Conservation (phyloP, 2,113 vertebrate genomes). For the Chaenocephalus aceratus region DNA sequence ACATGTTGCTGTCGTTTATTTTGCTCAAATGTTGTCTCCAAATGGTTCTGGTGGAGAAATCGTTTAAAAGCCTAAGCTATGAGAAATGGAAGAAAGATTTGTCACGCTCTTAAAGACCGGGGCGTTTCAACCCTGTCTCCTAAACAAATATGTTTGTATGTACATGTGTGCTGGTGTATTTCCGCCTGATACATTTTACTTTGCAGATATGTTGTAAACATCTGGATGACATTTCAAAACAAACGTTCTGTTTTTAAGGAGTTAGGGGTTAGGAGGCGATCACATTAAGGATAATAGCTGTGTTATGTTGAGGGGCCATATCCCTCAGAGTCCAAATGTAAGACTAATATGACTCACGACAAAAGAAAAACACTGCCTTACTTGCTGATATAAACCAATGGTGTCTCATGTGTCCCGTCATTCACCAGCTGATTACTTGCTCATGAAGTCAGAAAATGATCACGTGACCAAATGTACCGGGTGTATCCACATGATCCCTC, state of each 20-base stretch:
- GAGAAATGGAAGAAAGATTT: constrained; percentile 35
- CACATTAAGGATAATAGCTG: not conserved
- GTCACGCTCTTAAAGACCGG: not conserved
- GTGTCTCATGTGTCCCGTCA: not conserved
- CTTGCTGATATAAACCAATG: not conserved
- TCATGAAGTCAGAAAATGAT: too few species aligned
- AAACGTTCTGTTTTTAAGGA: constrained; percentile 19
- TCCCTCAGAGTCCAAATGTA: constrained; percentile 1
- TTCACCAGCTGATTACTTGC: not conserved
- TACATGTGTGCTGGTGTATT: not conserved
- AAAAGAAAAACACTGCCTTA: constrained; percentile 9
- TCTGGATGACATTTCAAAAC: not conserved
- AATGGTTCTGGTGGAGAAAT: constrained; percentile 54
- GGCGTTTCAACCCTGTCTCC: constrained; percentile 19
- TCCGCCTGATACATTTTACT: not conserved
- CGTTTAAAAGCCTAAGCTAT: constrained; percentile 18
- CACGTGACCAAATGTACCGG: constrained; percentile 24
- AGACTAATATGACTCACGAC: not conserved
- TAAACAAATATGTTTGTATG: constrained; percentile 5
- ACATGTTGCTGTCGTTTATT: constrained; percentile 70
- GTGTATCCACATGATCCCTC: not conserved
- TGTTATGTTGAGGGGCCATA: not conserved
- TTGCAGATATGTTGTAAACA: not conserved
- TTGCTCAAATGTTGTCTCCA: constrained; percentile 46
- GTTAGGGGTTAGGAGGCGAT: not conserved